Conservation (phyloP, 2,113 vertebrate species). For the Motacilla alba region DNA sequence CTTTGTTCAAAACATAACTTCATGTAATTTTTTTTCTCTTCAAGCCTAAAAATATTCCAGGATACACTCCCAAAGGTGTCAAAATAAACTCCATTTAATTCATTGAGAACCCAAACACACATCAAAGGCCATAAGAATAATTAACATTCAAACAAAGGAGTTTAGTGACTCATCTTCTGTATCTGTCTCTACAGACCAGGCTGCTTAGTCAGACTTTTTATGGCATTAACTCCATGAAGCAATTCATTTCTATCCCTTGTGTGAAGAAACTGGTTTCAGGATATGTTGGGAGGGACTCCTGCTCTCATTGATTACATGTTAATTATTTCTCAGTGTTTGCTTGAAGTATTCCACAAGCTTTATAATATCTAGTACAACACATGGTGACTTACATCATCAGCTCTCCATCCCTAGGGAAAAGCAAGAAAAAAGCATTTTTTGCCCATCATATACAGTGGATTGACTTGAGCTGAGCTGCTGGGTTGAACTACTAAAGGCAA, state of each 20-base stretch:
- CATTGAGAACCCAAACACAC: neutral
- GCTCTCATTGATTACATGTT: neutral
- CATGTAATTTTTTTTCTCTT: neutral
- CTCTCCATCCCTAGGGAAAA: neutral
- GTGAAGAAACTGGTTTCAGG: neutral
- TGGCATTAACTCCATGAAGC: neutral
- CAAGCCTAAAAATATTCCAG: neutral
- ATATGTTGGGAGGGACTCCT: neutral
- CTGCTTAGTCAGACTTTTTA: neutral
- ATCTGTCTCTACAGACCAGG: neutral
- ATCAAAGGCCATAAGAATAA: neutral
- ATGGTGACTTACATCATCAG: neutral
- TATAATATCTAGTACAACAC: neutral
- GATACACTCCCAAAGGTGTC: neutral
- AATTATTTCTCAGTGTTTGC: neutral
- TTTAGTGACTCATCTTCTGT: neutral
- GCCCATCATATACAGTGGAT: neutral
- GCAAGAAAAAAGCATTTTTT: neutral
- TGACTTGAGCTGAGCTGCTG: neutral
- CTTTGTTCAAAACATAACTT: neutral
- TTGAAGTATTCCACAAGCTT: neutral
- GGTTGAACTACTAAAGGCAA: neutral
- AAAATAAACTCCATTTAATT: neutral
- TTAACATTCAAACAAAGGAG: neutral
- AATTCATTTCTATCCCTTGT: neutral